Base-by-base conservation (phyloP, 2,113 vertebrate species). In the Psettodes erumei region DNA sequence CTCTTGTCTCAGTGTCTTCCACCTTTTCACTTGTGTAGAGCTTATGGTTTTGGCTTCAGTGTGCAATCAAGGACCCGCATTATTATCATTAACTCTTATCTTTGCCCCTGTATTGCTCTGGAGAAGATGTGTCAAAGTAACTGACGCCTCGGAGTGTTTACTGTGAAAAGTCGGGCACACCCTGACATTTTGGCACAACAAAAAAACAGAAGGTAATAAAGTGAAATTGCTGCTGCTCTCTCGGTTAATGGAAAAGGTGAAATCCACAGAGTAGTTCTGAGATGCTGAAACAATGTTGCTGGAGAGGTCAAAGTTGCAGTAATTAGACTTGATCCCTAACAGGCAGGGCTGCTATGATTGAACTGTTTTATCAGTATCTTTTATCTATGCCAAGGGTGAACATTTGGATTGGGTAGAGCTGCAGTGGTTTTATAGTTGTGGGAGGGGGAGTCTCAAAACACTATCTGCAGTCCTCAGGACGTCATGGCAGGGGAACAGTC, bases 271-370 rank as follows among this genome's bases (percentile, higher is more conserved):
- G 79, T 43, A 30, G 70, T 75, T 76, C 27, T 19, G 50, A 50
- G 47, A 32, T 21, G 79, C 37, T 38, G 68, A 70, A 77, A 75
- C 51, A 76, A 70, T 71, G 67, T 51, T 23, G 70, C 71, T 23
- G 64, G 59, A 61, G 65, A 83, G 89, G 88, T 90, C 88, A 88
- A 62, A 87, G 88, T 83, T 85, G 73, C 67, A 64, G 87, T 90
- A 90, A 93, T 92, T 92, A 90, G 83, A 85, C 76, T 79, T 76
- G 67, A 89, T 77, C 75, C 77, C 75, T 74, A 84, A 43, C 76
- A 77, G 84, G 77, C 73, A 79, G 60, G 19, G 61, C 45, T 47
- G 70, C 77, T 58, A 55, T 56, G 81, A 91, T 89, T 89, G 81
- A 74, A 82, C 83, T 65, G 51, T 87, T 90, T 91, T 76, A 82